Evolutionary conservation across 2,888 invertebrate species (phyloP).

Genomic region (Caenorhabditis sp.): DNA sequence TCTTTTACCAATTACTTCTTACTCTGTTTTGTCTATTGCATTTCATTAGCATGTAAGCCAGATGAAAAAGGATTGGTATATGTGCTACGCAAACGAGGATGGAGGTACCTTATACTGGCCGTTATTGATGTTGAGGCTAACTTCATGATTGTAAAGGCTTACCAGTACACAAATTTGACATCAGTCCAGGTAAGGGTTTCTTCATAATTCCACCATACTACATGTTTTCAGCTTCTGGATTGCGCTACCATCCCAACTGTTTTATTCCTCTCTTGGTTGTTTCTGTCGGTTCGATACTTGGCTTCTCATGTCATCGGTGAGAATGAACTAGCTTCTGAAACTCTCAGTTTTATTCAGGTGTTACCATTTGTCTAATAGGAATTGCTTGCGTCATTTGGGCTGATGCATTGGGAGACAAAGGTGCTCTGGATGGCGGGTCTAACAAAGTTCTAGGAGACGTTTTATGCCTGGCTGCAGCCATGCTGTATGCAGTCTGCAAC

Average conservation of each 20-base stretch:
- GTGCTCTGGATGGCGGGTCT: slow-evolving; percentile 82
- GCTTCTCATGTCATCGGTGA: slow-evolving; percentile 67
- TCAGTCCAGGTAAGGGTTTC: slow-evolving; percentile 84
- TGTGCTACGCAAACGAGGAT: slow-evolving; percentile 58
- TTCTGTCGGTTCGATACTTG: slow-evolving; percentile 85
- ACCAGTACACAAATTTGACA: slow-evolving; percentile 86
- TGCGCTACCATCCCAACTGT: slow-evolving; percentile 90
- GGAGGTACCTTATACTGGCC: slow-evolving; percentile 85
- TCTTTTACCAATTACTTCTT: slow-evolving; percentile 87
- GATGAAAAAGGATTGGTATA: slow-evolving; percentile 67
- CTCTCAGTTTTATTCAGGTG: too few relatives aligned
- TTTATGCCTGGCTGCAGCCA: slow-evolving; percentile 86
- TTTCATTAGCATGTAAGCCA: slow-evolving; percentile 84
- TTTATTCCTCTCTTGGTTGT: slow-evolving; percentile 86
- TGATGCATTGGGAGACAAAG: slow-evolving; percentile 83
- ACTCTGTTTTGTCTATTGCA: slow-evolving; percentile 86
- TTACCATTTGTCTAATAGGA: slow-evolving; percentile 87
- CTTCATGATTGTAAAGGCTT: slow-evolving; percentile 88
- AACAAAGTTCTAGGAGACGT: slow-evolving; percentile 89
- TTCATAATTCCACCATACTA: not conserved
- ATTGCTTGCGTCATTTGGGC: slow-evolving; percentile 89
- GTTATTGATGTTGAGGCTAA: slow-evolving; percentile 90
- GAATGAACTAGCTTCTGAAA: too few relatives aligned
- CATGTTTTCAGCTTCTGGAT: slow-evolving; percentile 86
- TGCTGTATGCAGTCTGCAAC: slow-evolving; percentile 81